Conservation (phyloP, 2,797 vertebrate genomes). For the Gambusia yucatana region DNA sequence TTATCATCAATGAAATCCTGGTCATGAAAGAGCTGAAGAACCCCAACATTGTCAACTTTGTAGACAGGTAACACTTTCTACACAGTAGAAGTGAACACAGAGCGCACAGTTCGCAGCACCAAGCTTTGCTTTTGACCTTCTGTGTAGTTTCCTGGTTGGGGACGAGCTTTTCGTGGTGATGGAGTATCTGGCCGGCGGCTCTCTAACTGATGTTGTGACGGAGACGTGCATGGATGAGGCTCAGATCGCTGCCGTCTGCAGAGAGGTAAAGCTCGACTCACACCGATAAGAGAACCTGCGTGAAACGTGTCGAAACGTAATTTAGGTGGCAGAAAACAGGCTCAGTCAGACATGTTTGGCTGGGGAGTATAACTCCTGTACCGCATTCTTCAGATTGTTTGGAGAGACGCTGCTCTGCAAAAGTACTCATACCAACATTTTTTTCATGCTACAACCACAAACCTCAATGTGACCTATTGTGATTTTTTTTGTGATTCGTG, state of each 20-base stretch:
- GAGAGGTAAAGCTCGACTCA: constrained; percentile 83
- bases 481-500: neutral
- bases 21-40: constrained; percentile 99
- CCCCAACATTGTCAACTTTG: constrained; percentile 97
- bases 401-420: neutral
- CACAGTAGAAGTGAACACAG: neutral
- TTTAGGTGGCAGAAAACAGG: neutral
- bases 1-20: constrained; percentile 98
- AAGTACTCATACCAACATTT: neutral
- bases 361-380: neutral
- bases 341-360: neutral
- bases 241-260: constrained; percentile 96
- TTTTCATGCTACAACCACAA: neutral
- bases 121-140: neutral
- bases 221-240: constrained; percentile 99
- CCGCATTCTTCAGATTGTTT: neutral
- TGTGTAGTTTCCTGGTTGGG: constrained; percentile 88
- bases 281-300: neutral
- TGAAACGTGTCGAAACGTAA: neutral
- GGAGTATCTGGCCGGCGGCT: constrained; percentile 98
- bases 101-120: neutral
- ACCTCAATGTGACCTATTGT: neutral
- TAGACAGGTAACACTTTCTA: constrained; percentile 88
- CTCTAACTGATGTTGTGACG: constrained; percentile 97
- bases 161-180: constrained; percentile 97